Evolutionary conservation across 2,888 invertebrate species (phyloP), one percentile per base, ranked within the genome.

Genomic region (Brenthis daphne): DNA sequence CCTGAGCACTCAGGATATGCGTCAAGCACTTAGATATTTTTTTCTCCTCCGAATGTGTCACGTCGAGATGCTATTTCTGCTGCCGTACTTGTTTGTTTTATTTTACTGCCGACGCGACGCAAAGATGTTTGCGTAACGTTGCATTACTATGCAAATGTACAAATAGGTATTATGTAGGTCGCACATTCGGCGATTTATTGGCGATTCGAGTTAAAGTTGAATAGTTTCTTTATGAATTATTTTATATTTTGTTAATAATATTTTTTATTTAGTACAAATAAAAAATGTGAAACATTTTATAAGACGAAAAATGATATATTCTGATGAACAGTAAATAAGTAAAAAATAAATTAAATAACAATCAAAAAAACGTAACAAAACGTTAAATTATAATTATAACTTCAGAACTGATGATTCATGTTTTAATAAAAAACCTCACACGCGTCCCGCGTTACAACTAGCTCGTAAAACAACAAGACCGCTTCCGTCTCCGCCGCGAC

Each of bases 1-100:
- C 69, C 53, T 65, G 20, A 54, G n/a, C 61, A 37, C 56, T 56
- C 47, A 64, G 64, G 58, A 63, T n/a, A 43, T 55, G 68, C 57
- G 68, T 64, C 54, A 55, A 4, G 5, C 29, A 47, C 11, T 47
- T 43, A 55, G n/a, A 20, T 64, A 20, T 29, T 53, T 64, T 57
- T 54, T 47, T 33, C 37, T 43, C n/a, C 47, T 55, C 12, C 37
- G 55, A 3, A 33, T 64, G 58, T 58, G 58, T 64, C 58, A 64
- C 58, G 0, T 55, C 8, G 33, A 24, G 57, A 33, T 12, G 37
- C 57, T 68, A 68, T 68, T 58, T 58, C 50, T 47, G 64, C 12
- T 55, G 48, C n/a, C 48, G 37, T 20, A 47, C 47, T 63, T 24
- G 24, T 69, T 43, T 58, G 67, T 60, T 58, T 70, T 33, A 57